These are phyloP conservation scores for Myiotriccus ornatus DNA, from an alignment of 2,797 vertebrate genomes.

Conservation along the genomic window DNA sequence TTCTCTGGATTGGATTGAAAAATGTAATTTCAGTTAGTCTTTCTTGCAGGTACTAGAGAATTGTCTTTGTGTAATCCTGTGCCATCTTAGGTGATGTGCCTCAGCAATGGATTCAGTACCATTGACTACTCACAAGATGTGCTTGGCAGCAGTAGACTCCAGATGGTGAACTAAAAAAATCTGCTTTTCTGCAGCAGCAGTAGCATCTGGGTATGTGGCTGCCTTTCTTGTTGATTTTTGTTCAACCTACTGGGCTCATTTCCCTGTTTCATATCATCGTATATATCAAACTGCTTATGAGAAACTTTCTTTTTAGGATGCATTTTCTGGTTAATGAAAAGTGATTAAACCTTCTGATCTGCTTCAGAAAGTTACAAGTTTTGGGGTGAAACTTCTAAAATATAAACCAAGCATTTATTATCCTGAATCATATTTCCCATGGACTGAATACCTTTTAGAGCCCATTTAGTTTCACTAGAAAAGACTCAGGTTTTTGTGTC, in stretches of 20 bases:
- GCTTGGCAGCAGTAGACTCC: slow-evolving; percentile 32
- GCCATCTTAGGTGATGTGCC: neutral
- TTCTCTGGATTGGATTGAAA: neutral
- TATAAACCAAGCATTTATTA: neutral
- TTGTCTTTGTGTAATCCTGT: neutral
- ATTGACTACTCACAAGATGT: neutral
- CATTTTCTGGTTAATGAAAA: neutral
- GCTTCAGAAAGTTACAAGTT: neutral
- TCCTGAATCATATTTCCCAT: neutral
- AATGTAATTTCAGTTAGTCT: neutral
- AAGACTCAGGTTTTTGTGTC: neutral
- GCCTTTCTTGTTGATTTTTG: slow-evolving; percentile 26
- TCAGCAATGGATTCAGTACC: neutral
- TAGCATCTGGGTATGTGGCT: slow-evolving; percentile 32
- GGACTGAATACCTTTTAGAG: neutral
- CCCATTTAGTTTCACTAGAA: neutral
- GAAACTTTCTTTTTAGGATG: neutral
- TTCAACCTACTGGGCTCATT: neutral
- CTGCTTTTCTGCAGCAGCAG: slow-evolving; percentile 17
- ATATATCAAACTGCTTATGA: neutral
- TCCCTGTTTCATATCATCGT: neutral
- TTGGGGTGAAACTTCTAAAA: neutral
- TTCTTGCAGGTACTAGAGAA: neutral
- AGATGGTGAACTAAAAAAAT: slow-evolving; percentile 52
- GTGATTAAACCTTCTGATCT: neutral